Base-by-base conservation (phyloP, 2,797 vertebrate genomes). In the Synanceia verrucosa region DNA sequence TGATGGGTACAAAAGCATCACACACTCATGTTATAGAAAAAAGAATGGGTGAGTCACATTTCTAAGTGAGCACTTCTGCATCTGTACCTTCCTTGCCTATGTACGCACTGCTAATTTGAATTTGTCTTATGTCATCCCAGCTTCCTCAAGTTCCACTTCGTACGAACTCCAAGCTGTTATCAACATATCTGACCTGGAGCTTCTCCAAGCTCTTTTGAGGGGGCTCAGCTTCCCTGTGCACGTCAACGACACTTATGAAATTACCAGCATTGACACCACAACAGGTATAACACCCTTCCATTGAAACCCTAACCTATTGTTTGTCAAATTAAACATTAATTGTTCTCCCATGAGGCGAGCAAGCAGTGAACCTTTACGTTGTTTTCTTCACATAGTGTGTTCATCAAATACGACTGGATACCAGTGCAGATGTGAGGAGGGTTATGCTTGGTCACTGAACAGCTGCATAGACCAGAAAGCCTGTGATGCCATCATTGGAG, bases 401-500 rank as follows among this genome's bases (percentile, higher is more conserved):
- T 70, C 48, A 23, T 16, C 48, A 16, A 51, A 47, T 19, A 12
- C 0, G 14, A n/a, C 9, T 4, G 43, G 18, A 24, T 81, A 67
- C 59, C 73, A 80, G 75, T 91, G 88, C 62, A 70, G 18, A 50
- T 91, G 89, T 80, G 72, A 81, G 60, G 33, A 72, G 7, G 31
- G 1, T 46, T 86, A 69, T 63, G 69, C 51, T 56, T 91, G 78
- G 88, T 63, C 78, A 24, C 52, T 13, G 19, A 39, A 79, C 46
- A 82, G 9, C 50, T 93, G 92, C 67, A n/a, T 63, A 24, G 44
- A 2, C 14, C 43, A 76, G 2, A 41, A 13, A 0, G 31, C 63
- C 21, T 87, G 70, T 37, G 79, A 83, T 11, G 19, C n/a, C 21
- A 68, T 78, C 29, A 7, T 50, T 9, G 63, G 14, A 0, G 37